Conservation (phyloP, 2,888 invertebrate genomes). For the Eubasilissa splendida region DNA sequence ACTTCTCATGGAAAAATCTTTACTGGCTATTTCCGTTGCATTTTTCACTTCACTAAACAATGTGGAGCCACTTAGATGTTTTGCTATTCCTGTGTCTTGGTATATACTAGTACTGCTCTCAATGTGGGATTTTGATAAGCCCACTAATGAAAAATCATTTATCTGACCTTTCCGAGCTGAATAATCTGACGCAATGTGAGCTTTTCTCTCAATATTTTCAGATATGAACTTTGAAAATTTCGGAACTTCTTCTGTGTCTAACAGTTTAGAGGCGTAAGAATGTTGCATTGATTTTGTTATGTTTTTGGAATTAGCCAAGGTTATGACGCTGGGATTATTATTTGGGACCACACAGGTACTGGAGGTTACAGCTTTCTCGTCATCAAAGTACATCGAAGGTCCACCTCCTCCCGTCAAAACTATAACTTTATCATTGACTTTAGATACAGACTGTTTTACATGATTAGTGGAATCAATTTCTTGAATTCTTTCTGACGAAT, state of each 20-base stretch:
- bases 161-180: constrained; percentile 41
- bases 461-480: constrained; percentile 13
- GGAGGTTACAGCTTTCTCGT: constrained; percentile 1
- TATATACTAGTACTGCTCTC: constrained; percentile 22
- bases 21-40: constrained; percentile 25
- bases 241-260: constrained; percentile 5
- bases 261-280: not conserved
- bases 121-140: constrained; percentile 34
- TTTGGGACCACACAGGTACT: not conserved
- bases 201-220: constrained; percentile 1
- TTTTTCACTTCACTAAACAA: constrained; percentile 43
- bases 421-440: constrained; percentile 1
- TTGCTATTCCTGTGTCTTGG: constrained; percentile 18
- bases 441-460: not conserved
- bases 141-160: constrained; percentile 44
- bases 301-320: constrained; percentile 32
- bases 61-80: constrained; percentile 18
- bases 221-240: not conserved
- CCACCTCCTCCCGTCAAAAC: not conserved
- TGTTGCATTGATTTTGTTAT: not conserved
- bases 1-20: constrained; percentile 55
- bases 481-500: constrained; percentile 5
- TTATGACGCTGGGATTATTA: constrained; percentile 45
- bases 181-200: constrained; percentile 40
- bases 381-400: constrained; percentile 23